Conservation (phyloP, 2,888 invertebrate genomes). For the Homarus gammarus region DNA sequence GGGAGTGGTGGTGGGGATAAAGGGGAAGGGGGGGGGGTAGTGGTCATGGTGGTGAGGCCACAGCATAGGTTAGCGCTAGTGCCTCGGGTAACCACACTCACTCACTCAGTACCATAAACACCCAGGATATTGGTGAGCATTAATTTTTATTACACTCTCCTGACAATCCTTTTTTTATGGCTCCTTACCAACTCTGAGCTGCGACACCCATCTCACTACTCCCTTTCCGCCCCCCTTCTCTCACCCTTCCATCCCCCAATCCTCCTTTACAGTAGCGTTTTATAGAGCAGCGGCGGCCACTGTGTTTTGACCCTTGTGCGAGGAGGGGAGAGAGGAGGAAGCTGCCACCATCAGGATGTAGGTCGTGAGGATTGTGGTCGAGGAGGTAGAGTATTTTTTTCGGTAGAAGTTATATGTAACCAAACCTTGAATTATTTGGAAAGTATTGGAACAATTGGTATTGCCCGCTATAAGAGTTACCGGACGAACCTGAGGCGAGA, state of each 20-base stretch:
- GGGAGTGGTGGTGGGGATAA: background rate
- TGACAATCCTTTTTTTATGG: constrained; percentile 51
- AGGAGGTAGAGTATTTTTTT: too few relatives aligned
- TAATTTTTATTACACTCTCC: constrained; percentile 56
- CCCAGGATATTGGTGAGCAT: constrained; percentile 63
- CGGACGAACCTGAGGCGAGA: background rate
- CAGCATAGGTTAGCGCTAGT: background rate
- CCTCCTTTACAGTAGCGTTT: background rate
- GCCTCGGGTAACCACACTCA: constrained; percentile 21
- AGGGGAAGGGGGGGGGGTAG: background rate
- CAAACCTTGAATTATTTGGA: constrained; percentile 19
- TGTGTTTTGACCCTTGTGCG: too few relatives aligned
- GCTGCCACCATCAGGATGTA: too few relatives aligned
- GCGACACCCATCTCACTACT: background rate
- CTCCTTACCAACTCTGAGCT: constrained; percentile 16
- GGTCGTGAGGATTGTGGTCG: constrained; percentile 51
- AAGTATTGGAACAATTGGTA: constrained; percentile 16
- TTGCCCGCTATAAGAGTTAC: background rate
- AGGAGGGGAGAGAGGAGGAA: background rate
- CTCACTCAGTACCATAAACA: constrained; percentile 47
- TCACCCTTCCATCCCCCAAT: background rate
- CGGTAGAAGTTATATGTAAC: background rate
- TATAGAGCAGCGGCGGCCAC: constrained; percentile 8
- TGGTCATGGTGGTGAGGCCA: background rate
- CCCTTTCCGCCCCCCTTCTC: background rate